Evolutionary conservation across 30 jellyfish, hydroid and myxozoan species (phyloP).

Genomic region (Nemopilema nomurai): DNA sequence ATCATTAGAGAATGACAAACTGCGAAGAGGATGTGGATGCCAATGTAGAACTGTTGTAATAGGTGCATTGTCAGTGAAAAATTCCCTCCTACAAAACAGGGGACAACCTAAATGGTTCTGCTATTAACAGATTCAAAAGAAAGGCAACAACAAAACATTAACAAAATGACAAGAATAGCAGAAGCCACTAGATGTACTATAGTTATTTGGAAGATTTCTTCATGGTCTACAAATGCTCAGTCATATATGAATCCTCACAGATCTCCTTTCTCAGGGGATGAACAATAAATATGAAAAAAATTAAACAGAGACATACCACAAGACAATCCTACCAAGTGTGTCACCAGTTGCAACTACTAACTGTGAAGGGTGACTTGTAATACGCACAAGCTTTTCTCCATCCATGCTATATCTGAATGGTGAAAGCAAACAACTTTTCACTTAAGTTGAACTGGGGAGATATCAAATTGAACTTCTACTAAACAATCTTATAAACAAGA

Average conservation of each 20-base stretch:
- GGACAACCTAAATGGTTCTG: neutral
- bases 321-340: constrained; percentile 61
- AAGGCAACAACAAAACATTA: no score
- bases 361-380: constrained; percentile 81
- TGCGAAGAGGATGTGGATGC: constrained; percentile 83
- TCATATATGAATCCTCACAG: no score
- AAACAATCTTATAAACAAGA: no score
- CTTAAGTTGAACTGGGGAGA: no score
- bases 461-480: no score
- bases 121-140: no score
- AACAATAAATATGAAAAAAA: neutral
- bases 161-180: no score
- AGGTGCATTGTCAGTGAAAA: constrained; percentile 28
- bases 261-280: no score
- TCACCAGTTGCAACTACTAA: constrained; percentile 83
- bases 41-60: constrained; percentile 78
- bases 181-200: no score
- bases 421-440: no score
- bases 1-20: constrained; percentile 69
- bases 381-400: constrained; percentile 46
- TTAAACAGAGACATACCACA: constrained; percentile 53
- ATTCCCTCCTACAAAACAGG: constrained; percentile 40
- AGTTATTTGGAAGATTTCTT: no score
- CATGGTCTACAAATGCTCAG: no score
- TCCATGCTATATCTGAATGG: constrained; percentile 34